Percentiles rank a stretch among this genome's conserved stretches.
phyloP scores from a whole-genome alignment of 2,113 vertebrate genomes.

The Urocynchramus pylzowi region DNA sequence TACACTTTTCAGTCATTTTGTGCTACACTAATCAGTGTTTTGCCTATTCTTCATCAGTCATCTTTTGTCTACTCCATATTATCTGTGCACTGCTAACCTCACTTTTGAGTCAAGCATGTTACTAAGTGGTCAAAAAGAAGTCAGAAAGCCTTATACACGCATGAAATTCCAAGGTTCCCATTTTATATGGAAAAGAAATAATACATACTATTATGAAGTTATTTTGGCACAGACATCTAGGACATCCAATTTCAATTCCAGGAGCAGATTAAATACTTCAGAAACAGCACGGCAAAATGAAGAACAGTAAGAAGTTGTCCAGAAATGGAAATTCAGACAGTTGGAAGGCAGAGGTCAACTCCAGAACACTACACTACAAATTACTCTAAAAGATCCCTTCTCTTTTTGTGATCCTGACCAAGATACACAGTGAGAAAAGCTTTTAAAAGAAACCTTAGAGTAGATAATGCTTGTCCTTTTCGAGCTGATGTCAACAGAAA shows the following conservation, averaged over 20 bases:
- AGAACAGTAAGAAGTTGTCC: background rate
- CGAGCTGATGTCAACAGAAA: background rate
- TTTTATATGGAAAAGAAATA: background rate
- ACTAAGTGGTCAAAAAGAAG: background rate
- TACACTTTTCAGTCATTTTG: background rate
- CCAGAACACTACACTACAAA: background rate
- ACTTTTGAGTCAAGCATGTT: background rate
- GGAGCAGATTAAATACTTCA: background rate
- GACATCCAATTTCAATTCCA: background rate
- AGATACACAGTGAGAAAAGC: background rate
- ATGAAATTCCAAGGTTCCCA: background rate
- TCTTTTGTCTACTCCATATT: background rate
- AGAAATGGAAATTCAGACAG: background rate
- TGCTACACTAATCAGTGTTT: background rate
- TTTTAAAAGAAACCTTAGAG: background rate
- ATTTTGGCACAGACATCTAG: background rate
- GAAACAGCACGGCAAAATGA: background rate
- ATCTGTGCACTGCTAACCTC: background rate
- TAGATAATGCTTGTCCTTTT: background rate
- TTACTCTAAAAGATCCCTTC: background rate
- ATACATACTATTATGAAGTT: background rate
- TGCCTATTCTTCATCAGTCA: background rate
- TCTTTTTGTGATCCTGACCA: background rate
- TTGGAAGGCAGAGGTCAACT: background rate
- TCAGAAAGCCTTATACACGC: background rate